Base-by-base conservation (phyloP, 2,888 invertebrate genomes). In the Agrotis puta region DNA sequence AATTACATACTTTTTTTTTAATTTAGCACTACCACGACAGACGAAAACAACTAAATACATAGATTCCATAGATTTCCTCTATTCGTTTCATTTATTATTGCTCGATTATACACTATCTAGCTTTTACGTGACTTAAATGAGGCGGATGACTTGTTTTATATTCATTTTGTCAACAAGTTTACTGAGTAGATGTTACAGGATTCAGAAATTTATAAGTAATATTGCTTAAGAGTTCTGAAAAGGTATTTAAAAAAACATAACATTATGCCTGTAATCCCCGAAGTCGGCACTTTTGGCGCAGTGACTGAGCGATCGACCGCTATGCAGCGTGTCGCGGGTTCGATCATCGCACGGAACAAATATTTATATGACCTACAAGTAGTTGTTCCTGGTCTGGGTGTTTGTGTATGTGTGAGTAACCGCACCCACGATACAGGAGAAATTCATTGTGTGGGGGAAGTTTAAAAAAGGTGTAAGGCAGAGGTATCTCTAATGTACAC, bases 81-180 rank as follows among this genome's bases (percentile, higher is more conserved):
- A 69, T 73, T 80, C 66, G 67, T 77, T 84, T 74, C 75, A 39
- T 48, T 20, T 20, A 84, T 86, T 86, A 85, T 86, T 85, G 86
- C 86, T 86, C 50, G 69, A 70, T 77, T 51, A 74, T 56, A 75
- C 58, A 64, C 33, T 67, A 79, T 67, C 74, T 84, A 84, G 50
- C 13, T 57, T 73, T 65, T 68, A 70, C 65, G 71, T 86, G 84
- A 79, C 82, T 64, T 79, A 50, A 1, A 65, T 61, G 82, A 82
- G 82, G 82, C 82, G 82, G 82, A 84, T 72, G 84, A 69, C 74
- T 62, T 74, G 45, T 65, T 63, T 58, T 39, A 33, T 27, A 64
- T 61, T 51, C 53, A 68, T 14, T 13, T 63, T 66, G 6, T n/a
- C n/a, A n/a, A 39, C 57, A 56, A 71, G 51, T 11, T 47, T 24